Conservation (phyloP, 2,888 invertebrate species). For the Eupithecia centaureata region DNA sequence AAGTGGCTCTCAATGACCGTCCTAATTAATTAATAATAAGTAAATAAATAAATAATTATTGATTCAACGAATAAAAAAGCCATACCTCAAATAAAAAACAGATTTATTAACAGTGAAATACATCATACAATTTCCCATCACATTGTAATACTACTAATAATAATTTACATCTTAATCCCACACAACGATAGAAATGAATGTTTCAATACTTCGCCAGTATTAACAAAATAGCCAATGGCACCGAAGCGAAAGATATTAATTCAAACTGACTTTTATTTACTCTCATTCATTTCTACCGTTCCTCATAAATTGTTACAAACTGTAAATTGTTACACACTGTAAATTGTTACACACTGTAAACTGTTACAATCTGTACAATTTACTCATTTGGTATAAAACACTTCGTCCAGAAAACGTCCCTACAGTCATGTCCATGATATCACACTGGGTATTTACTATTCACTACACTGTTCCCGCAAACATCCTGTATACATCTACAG, state of each 20-base stretch:
- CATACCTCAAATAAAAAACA: no score
- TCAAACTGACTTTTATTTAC: background rate
- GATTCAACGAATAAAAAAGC: no score
- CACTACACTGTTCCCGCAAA: slow-evolving; percentile 47
- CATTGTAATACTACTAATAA: slow-evolving; percentile 65
- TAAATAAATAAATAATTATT: no score
- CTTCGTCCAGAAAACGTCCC: background rate
- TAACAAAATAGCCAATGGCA: no score
- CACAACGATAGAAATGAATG: background rate
- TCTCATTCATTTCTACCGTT: background rate
- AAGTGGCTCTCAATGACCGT: no score
- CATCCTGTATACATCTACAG: slow-evolving; percentile 50
- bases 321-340: no score
- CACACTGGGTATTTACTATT: slow-evolving; percentile 30
- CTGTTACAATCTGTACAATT: background rate
- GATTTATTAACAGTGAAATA: slow-evolving; percentile 76
- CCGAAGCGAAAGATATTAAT: no score
- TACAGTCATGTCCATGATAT: slow-evolving; percentile 52
- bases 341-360: no score
- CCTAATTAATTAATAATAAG: no score
- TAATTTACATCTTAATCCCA: slow-evolving; percentile 55
- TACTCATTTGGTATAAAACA: background rate
- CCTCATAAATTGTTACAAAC: background rate
- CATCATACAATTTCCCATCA: slow-evolving; percentile 75
- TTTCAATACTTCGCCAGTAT: background rate